phyloP scores from a whole-genome alignment of 2,113 vertebrate genomes.

The Campylomormyrus numenius region DNA sequence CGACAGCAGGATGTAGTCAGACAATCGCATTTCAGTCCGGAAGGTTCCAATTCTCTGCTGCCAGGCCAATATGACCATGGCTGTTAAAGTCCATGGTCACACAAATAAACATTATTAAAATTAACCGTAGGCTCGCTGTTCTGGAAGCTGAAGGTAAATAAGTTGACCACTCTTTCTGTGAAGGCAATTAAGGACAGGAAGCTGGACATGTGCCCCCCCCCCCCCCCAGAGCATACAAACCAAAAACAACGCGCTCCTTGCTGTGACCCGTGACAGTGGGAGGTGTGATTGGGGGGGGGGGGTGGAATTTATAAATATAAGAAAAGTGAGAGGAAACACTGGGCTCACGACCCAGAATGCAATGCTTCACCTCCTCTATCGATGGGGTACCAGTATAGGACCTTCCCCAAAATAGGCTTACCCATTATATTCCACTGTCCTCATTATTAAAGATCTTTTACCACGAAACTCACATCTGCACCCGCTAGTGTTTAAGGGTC shows the following conservation, averaged over 20 bases:
- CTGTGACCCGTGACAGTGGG: background rate
- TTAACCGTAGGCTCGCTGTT: background rate
- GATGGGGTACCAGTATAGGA: background rate
- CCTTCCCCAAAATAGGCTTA: background rate
- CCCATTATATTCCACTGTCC: background rate
- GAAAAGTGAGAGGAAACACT: background rate
- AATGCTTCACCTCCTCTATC: background rate
- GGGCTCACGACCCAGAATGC: background rate
- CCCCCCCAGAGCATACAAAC: background rate
- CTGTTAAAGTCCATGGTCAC: background rate
- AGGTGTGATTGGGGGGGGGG: background rate
- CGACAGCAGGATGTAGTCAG: background rate
- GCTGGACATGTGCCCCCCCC: background rate
- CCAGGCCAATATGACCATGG: background rate
- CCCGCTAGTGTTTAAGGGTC: background rate
- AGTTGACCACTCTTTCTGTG: background rate
- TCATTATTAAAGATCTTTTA: background rate
- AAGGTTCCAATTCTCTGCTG: background rate
- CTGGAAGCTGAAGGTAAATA: slow-evolving; percentile 33
- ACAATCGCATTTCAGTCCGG: background rate
- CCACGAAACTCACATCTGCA: background rate
- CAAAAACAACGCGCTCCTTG: background rate
- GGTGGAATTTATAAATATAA: background rate
- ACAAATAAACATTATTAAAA: background rate
- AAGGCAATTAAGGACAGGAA: slow-evolving; percentile 4